Evolutionary conservation across 2,113 vertebrate species (phyloP).

Genomic region (Marmota flaviventris): DNA sequence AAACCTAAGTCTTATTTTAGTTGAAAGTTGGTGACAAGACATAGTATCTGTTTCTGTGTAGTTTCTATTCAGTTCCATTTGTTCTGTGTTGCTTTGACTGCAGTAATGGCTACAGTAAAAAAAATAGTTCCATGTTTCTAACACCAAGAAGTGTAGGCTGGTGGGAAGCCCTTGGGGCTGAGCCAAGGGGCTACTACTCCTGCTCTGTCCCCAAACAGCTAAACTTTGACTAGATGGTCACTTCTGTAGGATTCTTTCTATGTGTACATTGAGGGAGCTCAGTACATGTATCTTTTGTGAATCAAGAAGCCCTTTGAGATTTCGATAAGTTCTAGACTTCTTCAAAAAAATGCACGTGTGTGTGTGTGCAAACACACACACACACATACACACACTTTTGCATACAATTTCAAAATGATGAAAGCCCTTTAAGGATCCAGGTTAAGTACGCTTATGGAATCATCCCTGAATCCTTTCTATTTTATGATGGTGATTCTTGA

Average conservation of each 20-base stretch:
- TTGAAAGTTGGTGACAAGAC: neutral
- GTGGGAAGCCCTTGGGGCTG: neutral
- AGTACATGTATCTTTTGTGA: neutral
- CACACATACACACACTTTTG: neutral
- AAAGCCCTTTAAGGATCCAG: neutral
- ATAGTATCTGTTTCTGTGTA: neutral
- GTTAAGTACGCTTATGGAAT: neutral
- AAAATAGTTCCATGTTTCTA: constrained; percentile 4
- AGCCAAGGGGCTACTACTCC: neutral
- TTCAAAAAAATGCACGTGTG: neutral
- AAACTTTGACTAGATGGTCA: neutral
- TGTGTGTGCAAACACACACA: neutral
- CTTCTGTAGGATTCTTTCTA: neutral
- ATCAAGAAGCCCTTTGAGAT: neutral
- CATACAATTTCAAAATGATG: neutral
- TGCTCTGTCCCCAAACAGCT: neutral
- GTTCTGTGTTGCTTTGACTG: neutral
- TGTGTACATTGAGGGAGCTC: neutral
- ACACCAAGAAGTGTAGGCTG: neutral
- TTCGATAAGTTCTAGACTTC: neutral
- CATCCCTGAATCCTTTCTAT: neutral
- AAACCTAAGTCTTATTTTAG: neutral
- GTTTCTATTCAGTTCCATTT: neutral
- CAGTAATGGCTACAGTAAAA: neutral
- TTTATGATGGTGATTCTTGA: neutral